Evolutionary conservation across 2,113 vertebrate genomes (phyloP).

Genomic region (Dolichallabes microphthalmus): DNA sequence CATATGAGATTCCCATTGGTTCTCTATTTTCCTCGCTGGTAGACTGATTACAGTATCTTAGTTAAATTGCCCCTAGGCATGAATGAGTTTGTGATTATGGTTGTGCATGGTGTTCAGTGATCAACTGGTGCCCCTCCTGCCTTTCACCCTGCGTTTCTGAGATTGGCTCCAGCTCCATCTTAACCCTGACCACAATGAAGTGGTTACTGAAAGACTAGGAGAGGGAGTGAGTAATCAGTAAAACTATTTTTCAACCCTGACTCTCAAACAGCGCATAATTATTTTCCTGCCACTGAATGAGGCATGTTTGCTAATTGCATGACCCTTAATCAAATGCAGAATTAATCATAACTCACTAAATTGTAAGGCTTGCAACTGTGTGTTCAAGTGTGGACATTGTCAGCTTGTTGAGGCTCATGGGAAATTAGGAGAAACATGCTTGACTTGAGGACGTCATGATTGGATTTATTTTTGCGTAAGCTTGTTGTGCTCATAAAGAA

Average conservation of each 20-base stretch:
- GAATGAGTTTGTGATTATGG: background rate
- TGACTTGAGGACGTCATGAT: background rate
- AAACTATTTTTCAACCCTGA: slow-evolving; percentile 30
- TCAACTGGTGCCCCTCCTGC: background rate
- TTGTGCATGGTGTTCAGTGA: background rate
- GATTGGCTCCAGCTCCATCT: background rate
- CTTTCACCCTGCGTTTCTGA: background rate
- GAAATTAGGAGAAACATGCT: slow-evolving; percentile 10
- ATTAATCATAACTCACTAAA: slow-evolving; percentile 21
- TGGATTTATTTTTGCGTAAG: background rate
- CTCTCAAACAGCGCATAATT: slow-evolving; percentile 34
- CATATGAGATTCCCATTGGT: background rate
- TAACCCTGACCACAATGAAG: background rate
- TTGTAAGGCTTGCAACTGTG: slow-evolving; percentile 13
- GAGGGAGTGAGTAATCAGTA: slow-evolving; percentile 34
- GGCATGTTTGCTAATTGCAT: slow-evolving; percentile 38
- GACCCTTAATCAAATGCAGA: slow-evolving; percentile 32
- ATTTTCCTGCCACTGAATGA: slow-evolving; percentile 28
- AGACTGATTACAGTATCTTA: background rate
- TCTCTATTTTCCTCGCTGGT: background rate
- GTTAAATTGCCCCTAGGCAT: background rate
- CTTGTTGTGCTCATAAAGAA: slow-evolving; percentile 23
- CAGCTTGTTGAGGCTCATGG: slow-evolving; percentile 10
- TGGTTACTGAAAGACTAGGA: slow-evolving; percentile 4
- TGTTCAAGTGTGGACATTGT: slow-evolving; percentile 10